Evolutionary conservation across 2,797 vertebrate species (phyloP), one percentile per base, ranked within the genome.

Genomic region (Sciurus carolinensis): DNA sequence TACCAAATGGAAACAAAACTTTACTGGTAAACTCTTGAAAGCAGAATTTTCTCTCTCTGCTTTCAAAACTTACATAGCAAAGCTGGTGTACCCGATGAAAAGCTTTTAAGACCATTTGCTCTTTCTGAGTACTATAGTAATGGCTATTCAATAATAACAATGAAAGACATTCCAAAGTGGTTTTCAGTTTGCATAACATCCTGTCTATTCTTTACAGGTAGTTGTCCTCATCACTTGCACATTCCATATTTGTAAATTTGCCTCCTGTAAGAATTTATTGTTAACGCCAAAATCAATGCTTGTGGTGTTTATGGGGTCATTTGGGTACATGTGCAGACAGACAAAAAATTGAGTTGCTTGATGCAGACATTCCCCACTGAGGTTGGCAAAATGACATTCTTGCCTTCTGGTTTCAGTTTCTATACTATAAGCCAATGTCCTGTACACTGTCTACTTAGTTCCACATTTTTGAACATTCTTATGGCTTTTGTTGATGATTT

Each of bases 21-120:
- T 24, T 54, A n/a, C n/a, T 64, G 33, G 33, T 54, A 66, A 89
- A 39, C 39, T 72, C 18, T 30, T 57, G 28, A 66, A 3, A 95
- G 14, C 13, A 94, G 20, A 24, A 28, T 81, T 88, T 75, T 89
- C 24, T 87, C 47, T 73, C 17, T 76, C 17, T 92, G 0, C 2
- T 73, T 91, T 93, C 64, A 24, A 96, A 94, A 75, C 71, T 47
- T 85, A 69, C 22, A 44, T 26, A 28, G 39, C 30, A 71, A 76
- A 72, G 47, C 13, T 64, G 15, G 3, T 47, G 8, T 72, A 26
- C 10, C 33, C 73, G 30, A n/a, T 85, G 62, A 54, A 72, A 95
- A 0, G 12, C 9, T 71, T 62, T 66, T 42, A 79, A 77, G 87
- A 67, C 66, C 17, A 72, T 33, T 26, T 10, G 3, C 33, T 87